Base-by-base conservation (phyloP, 2,888 invertebrate genomes). In the Drosophila nigricruria region DNA sequence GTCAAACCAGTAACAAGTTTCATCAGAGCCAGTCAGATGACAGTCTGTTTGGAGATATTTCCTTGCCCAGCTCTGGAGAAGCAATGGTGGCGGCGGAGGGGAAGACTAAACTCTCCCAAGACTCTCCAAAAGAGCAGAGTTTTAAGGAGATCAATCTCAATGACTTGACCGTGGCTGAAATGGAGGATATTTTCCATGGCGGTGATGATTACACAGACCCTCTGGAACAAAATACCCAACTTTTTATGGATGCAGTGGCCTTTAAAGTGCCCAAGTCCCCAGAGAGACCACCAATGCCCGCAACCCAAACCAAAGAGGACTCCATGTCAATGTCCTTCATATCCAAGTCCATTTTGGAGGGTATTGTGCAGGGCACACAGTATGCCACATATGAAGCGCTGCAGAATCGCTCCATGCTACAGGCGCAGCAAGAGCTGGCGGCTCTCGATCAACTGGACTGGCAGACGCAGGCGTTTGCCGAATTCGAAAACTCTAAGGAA, bases 171-270 rank as follows among this genome's bases (percentile, higher is more conserved):
- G 27, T 73, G 5, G 69, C 68, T 1, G 87, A 88, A 66, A 64
- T 74, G 36, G 79, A 81, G n/a, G 74, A 88, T 32, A 76, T 89
- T 12, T 91, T 91, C 23, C 61, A 63, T 42, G 72, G 64, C 1
- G 58, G 61, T 0, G 82, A 77, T 18, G 74, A 79, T 27, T 54
- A 63, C 4, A 76, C 67, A 56, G 73, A 74, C n/a, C 65, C 68
- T 3, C 43, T 74, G n/a, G 49, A 78, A 12, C 93, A 92, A 79
- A 91, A 89, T 47, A 92, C 93, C 0, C 92, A 92, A 75, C 80
- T 88, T n/a, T 92, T 92, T 63, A 60, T 92, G n/a, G 82, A 85
- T 40, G 92, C 92, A 56, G 79, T 92, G 16, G 79, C 85, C 3
- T 89, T 90, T 45, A 91, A 90, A 38, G 49, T 88, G 1, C 91